Evolutionary conservation across 2,888 invertebrate genomes (phyloP), one percentile per base, ranked within the genome.

Genomic region (Tetramorium bicarinatum): DNA sequence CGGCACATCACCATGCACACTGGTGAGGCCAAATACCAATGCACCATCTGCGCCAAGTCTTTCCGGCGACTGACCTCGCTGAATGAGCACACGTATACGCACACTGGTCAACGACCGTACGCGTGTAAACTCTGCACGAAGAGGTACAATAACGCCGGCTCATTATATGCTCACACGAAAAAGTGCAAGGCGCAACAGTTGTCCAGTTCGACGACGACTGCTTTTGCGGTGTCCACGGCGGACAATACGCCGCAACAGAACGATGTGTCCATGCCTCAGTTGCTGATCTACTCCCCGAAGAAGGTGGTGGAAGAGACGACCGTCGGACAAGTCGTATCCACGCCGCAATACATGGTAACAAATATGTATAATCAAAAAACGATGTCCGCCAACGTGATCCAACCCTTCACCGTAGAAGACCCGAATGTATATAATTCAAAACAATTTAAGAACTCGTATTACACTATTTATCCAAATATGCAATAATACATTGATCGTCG

Each of bases 1-100:
- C 87, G 94, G n/a, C 94, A 94, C 71, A 93, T 94, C 77, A 94
- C 94, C 2, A 93, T 94, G 93, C 94, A 94, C 47, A 94, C 94
- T 3, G 94, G 94, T 2, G 94, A 94, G 64, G 94, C 94, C 1
- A 94, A 94, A 72, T 94, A 94, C 87, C 93, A 94, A 66, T 94
- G 94, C 85, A 92, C 93, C 81, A 93, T 94, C 74, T 94, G 94
- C 84, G 91, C 90, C 85, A 94, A 94, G 72, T 94, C 93, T 0
- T 94, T 94, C 75, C 90, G 94, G 82, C 88, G 94, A 52, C 85
- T 94, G 59, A 94, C 94, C 7, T 94, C 94, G 0, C 85, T 94
- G 15, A 94, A 94, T 66, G 94, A 94, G 74, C 94, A 94, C 59
- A 94, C 93, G 0, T 94, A 94, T 38, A 94, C 94, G 13, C 94